phyloP scores from a whole-genome alignment of 2,797 vertebrate genomes.

The Agapornis canus region DNA sequence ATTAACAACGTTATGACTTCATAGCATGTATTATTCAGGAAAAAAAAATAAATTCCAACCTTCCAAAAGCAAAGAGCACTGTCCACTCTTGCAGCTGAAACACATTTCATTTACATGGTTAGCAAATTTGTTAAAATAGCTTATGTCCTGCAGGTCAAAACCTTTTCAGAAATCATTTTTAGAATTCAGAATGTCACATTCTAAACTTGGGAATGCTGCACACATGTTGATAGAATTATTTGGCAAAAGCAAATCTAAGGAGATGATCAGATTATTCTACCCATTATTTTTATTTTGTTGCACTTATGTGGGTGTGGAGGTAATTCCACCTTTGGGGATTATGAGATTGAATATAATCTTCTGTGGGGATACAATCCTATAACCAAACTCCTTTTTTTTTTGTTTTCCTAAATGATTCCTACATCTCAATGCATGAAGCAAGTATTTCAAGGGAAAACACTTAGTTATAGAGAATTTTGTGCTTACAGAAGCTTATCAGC shows the following conservation, averaged over 20 bases:
- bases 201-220: not conserved
- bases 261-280: not conserved
- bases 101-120: not conserved
- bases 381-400: rapidly evolving
- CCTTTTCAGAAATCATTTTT: not conserved
- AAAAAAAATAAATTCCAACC: not conserved
- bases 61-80: not conserved
- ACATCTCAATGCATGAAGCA: not conserved
- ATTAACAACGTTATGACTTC: not conserved
- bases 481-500: not conserved
- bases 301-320: not conserved
- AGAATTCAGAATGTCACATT: not conserved
- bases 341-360: not conserved
- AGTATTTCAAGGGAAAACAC: not conserved
- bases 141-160: not conserved
- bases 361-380: not conserved
- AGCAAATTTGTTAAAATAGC: not conserved
- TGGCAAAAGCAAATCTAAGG: not conserved
- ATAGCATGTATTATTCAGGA: not conserved
- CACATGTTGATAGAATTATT: not conserved
- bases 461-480: not conserved
- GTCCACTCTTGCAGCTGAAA: not conserved
- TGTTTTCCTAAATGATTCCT: not conserved
- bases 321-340: not conserved
- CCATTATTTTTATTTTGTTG: not conserved